Evolutionary conservation across 2,113 vertebrate genomes (phyloP).

Genomic region (Ondatra zibethicus): DNA sequence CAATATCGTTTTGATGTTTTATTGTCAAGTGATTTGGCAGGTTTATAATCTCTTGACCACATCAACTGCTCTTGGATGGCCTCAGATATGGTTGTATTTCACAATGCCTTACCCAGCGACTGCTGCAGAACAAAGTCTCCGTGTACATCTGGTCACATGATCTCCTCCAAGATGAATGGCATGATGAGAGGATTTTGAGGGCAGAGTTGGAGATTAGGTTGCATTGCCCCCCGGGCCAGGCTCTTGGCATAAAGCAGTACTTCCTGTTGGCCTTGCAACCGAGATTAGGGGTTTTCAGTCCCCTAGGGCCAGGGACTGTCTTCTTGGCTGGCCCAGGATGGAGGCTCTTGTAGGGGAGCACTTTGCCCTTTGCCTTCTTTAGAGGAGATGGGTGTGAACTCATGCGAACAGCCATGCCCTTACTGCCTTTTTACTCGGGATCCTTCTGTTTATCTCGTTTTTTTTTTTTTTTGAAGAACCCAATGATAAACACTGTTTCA

Average conservation of each 20-base stretch:
- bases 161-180: neutral
- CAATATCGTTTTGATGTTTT: no score
- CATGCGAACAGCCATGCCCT: neutral
- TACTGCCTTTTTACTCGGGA: neutral
- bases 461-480: neutral
- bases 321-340: neutral
- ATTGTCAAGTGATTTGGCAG: neutral
- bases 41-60: neutral
- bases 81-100: neutral
- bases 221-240: no score
- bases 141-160: neutral
- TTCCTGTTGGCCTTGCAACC: neutral
- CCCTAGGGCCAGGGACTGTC: neutral
- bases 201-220: no score
- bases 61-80: neutral
- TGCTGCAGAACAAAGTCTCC: neutral
- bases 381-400: neutral
- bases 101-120: no score
- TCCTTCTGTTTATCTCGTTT: neutral
- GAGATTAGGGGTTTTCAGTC: neutral
- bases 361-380: neutral
- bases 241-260: neutral
- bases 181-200: no score
- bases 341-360: neutral
- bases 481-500: neutral